Percentiles rank a stretch among this genome's conserved stretches.
These are phyloP conservation scores for Knipowitschia caucasica DNA, from an alignment of 2,797 vertebrate species.

Conservation along the genomic window DNA sequence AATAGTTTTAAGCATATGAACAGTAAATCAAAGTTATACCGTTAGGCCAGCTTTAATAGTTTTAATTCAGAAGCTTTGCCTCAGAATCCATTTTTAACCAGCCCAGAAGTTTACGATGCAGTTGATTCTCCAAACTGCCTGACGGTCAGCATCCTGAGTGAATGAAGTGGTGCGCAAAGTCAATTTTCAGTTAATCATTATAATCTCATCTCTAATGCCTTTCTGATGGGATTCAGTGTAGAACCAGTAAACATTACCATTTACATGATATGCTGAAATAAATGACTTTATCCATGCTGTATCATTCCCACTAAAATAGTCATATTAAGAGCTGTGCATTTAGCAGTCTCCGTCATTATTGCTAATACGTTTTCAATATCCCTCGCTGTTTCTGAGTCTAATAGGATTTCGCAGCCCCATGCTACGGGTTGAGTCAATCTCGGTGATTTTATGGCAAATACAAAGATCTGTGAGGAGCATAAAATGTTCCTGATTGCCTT, in stretches of 20 bases:
- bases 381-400: constrained; percentile 49
- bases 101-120: constrained; percentile 17
- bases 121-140: constrained; percentile 12
- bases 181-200: constrained; percentile 44
- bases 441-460: constrained; percentile 60
- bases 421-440: constrained; percentile 51
- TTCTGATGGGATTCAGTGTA: constrained; percentile 43
- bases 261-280: constrained; percentile 38
- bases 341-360: constrained; percentile 41
- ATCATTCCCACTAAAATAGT: constrained; percentile 41
- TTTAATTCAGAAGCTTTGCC: background rate
- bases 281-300: constrained; percentile 30
- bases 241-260: constrained; percentile 57
- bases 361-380: constrained; percentile 45
- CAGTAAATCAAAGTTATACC: background rate
- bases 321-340: constrained; percentile 26
- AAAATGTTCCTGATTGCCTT: constrained; percentile 58
- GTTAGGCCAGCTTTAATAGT: no score
- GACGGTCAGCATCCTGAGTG: constrained; percentile 16
- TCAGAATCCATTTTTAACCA: constrained; percentile 23
- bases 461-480: constrained; percentile 44
- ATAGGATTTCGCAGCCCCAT: constrained; percentile 38
- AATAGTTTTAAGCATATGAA: background rate
- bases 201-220: constrained; percentile 46
- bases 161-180: constrained; percentile 32